These are phyloP conservation scores for Lepus timidus DNA, from an alignment of 2,113 vertebrate genomes.

Conservation along the genomic window DNA sequence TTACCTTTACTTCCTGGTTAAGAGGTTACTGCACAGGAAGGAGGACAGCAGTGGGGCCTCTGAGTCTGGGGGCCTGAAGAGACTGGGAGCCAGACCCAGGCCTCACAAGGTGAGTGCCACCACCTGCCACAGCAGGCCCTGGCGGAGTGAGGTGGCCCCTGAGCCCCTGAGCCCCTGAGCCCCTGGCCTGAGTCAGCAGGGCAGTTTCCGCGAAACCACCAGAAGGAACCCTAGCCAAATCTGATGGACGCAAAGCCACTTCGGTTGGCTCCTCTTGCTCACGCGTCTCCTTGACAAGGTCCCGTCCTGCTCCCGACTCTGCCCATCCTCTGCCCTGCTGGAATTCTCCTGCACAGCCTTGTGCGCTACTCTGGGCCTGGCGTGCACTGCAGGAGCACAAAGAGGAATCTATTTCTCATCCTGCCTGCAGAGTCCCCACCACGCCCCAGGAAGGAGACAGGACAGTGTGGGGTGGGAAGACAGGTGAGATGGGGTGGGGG, in stretches of 20 bases:
- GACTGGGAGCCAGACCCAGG: not conserved
- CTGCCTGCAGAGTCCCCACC: not conserved
- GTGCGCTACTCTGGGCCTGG: not conserved
- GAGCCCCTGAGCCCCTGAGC: too few relatives aligned
- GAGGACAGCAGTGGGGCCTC: not conserved
- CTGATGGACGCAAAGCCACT: not conserved
- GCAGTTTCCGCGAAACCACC: not conserved
- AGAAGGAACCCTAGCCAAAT: not conserved
- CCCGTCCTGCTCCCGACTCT: not conserved
- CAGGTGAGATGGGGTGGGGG: not conserved
- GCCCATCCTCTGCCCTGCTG: fast-evolving
- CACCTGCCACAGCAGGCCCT: too few relatives aligned
- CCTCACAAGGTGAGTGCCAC: not conserved
- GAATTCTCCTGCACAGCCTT: too few relatives aligned
- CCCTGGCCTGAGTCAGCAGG: not conserved
- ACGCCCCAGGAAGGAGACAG: not conserved
- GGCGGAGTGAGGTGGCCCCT: too few relatives aligned
- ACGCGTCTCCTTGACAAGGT: not conserved
- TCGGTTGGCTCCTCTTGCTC: not conserved
- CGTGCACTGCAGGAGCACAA: not conserved
- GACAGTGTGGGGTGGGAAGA: not conserved
- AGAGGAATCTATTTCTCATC: not conserved
- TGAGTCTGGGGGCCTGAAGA: not conserved
- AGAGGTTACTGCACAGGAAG: not conserved
- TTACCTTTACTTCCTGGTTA: not conserved